Evolutionary conservation across 2,797 vertebrate genomes (phyloP).

Genomic region (Aplochiton taeniatus): DNA sequence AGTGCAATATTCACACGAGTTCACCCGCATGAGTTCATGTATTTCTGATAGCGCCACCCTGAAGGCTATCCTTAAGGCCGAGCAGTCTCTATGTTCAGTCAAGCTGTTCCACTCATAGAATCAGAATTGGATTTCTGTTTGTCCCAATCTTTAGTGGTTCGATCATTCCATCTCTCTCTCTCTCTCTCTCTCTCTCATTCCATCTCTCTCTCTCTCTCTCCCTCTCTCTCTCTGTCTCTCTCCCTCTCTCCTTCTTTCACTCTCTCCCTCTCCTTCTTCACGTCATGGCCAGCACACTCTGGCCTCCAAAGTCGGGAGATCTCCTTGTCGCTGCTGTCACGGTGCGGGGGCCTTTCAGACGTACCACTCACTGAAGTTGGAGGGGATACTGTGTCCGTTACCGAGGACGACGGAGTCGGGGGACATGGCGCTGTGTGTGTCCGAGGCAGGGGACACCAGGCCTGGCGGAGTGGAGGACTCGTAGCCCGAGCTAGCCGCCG

Average conservation of each 20-base stretch:
- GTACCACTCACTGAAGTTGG: conserved; percentile 89
- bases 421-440: conserved; percentile 77
- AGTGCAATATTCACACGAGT: too few relatives aligned
- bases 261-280: not conserved
- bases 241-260: not conserved
- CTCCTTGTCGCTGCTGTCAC: not conserved
- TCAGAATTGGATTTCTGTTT: too few relatives aligned
- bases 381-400: conserved; percentile 73
- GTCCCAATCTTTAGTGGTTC: too few relatives aligned
- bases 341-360: conserved; percentile 65
- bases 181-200: not conserved
- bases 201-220: not conserved
- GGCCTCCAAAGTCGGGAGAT: not conserved
- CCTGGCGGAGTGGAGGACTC: conserved; percentile 83
- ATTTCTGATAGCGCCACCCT: too few relatives aligned
- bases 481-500: conserved; percentile 82
- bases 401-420: conserved; percentile 74
- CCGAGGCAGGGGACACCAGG: conserved; percentile 81
- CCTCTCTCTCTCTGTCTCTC: conserved; percentile 1
- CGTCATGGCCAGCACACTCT: not conserved
- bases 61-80: too few relatives aligned
- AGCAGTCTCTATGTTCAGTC: too few relatives aligned
- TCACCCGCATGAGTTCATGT: too few relatives aligned
- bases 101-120: too few relatives aligned
- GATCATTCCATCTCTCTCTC: too few relatives aligned